Conservation (phyloP, 1,140 invertebrate genomes). For the Oedothorax gibbosus region DNA sequence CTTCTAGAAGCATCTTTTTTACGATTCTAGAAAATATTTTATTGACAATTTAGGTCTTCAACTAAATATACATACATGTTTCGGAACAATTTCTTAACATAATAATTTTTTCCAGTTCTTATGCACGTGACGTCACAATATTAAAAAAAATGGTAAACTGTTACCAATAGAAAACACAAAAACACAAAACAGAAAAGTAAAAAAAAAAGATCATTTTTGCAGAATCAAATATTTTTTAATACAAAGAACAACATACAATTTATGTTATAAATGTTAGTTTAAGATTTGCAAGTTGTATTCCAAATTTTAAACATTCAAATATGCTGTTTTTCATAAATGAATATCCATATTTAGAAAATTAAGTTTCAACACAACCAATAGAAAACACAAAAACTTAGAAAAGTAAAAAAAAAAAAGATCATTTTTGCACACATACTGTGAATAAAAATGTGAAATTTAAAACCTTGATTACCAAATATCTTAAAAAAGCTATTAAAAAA, state of each 20-base stretch:
- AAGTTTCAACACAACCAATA: no score
- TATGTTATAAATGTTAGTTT: no score
- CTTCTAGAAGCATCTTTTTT: not conserved
- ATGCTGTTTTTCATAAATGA: no score
- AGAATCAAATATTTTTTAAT: not conserved
- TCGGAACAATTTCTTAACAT: not conserved
- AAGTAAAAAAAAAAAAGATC: no score
- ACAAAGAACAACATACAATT: not conserved
- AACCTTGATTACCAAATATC: not conserved
- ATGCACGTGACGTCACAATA: not conserved
- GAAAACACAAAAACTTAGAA: no score
- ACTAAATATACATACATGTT: not conserved
- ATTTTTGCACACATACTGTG: no score
- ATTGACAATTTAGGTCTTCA: not conserved
- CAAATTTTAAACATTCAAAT: no score
- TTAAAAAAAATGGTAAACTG: not conserved
- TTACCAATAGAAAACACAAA: not conserved
- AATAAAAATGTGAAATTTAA: not conserved
- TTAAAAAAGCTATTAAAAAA: not conserved
- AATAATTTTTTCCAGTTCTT: not conserved
- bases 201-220: no score
- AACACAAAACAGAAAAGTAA: no score
- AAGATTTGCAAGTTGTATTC: no score
- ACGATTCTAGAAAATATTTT: not conserved
- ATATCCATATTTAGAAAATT: no score